Evolutionary conservation across 1,140 invertebrate species (phyloP).

Genomic region (Eurytemora carolleeae): DNA sequence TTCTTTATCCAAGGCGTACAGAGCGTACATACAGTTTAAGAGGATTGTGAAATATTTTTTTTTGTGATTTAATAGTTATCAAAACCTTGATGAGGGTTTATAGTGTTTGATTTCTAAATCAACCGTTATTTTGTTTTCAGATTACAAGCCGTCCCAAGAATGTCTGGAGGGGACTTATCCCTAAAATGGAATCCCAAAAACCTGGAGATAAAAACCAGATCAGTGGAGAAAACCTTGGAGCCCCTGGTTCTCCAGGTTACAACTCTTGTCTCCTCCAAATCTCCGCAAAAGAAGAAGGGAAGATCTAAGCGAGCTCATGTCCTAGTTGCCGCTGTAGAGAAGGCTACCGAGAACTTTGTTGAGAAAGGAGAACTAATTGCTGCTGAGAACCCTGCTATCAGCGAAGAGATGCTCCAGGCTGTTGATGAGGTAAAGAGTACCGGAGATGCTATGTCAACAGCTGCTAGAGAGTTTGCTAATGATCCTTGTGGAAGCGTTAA

Average conservation of each 20-base stretch:
- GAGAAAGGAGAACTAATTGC: slow-evolving; percentile 83
- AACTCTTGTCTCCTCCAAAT: slow-evolving; percentile 83
- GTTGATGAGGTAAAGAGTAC: slow-evolving; percentile 80
- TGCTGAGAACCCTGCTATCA: slow-evolving; percentile 86
- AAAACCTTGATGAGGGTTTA: no score
- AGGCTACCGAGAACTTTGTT: slow-evolving; percentile 85
- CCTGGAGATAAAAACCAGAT: slow-evolving; percentile 90
- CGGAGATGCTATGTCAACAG: slow-evolving; percentile 68
- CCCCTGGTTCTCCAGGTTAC: slow-evolving; percentile 79
- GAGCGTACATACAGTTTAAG: no score
- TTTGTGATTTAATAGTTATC: no score
- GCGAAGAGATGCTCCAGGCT: slow-evolving; percentile 75
- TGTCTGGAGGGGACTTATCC: slow-evolving; percentile 25
- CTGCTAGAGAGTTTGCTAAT: slow-evolving; percentile 77
- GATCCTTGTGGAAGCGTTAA: slow-evolving; percentile 84
- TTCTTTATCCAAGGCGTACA: no score
- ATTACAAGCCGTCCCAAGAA: no score
- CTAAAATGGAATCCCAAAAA: slow-evolving; percentile 92
- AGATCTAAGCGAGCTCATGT: slow-evolving; percentile 87
- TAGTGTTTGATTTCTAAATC: no score
- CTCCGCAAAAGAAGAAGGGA: slow-evolving; percentile 84
- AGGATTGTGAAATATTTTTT: no score
- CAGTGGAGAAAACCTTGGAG: slow-evolving; percentile 86
- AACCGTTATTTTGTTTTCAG: no score
- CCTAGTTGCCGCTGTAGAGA: slow-evolving; percentile 78